These are phyloP conservation scores for Paralvinella palmiformis DNA, from an alignment of 1,140 invertebrate species.

Conservation along the genomic window DNA sequence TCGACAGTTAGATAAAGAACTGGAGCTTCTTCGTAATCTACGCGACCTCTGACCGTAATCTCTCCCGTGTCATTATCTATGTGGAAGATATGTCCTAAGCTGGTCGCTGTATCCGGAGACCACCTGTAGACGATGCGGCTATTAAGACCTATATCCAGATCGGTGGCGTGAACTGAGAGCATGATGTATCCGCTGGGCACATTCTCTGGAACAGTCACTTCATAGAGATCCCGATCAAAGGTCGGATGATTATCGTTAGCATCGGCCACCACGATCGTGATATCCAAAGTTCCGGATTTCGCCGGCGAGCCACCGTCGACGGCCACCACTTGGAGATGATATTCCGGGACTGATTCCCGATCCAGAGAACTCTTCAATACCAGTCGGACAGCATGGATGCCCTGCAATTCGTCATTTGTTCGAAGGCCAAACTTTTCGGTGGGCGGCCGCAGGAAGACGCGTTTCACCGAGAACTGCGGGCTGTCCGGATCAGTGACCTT, in stretches of 20 bases:
- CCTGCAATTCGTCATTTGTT: constrained; percentile 8
- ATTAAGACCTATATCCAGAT: constrained; percentile 40
- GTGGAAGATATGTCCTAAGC: constrained; percentile 6
- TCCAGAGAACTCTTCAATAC: constrained; percentile 13
- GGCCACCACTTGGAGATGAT: constrained; percentile 15
- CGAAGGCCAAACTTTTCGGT: constrained; percentile 15
- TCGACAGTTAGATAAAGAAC: constrained; percentile 10
- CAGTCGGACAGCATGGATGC: constrained; percentile 9
- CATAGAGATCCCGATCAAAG: constrained; percentile 49
- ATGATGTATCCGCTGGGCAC: constrained; percentile 78
- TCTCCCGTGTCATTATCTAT: constrained; percentile 15
- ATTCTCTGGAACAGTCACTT: constrained; percentile 73
- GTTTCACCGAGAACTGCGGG: background rate
- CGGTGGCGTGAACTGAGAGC: constrained; percentile 64
- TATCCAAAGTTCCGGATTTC: background rate
- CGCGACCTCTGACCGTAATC: background rate
- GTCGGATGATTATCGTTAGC: constrained; percentile 44
- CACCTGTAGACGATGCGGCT: constrained; percentile 63
- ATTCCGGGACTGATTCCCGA: constrained; percentile 10
- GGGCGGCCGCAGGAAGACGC: background rate
- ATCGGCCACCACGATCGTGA: constrained; percentile 23
- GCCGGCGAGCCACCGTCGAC: constrained; percentile 17
- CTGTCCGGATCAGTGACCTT: constrained; percentile 13
- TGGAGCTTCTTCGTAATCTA: constrained; percentile 15
- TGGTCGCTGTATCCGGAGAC: constrained; percentile 49